Conservation (phyloP, 64 coral and sea anemone genomes). For the Pocillopora damicornis region DNA sequence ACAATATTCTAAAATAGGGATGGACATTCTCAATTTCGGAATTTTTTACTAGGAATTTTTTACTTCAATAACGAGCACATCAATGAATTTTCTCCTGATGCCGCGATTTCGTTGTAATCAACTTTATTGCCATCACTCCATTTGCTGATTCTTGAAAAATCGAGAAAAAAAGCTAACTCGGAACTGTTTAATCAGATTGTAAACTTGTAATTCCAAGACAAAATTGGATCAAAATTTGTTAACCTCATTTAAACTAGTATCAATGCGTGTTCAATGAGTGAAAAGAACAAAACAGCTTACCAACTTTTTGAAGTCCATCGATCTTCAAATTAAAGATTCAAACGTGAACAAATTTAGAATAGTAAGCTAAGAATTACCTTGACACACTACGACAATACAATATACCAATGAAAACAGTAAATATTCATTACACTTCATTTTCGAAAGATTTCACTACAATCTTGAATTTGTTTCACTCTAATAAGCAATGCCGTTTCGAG, state of each 20-base stretch:
- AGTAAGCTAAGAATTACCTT: conserved; percentile 11
- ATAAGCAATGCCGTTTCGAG: too few species aligned
- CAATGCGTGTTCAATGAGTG: background rate
- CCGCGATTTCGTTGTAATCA: background rate
- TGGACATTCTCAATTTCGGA: background rate
- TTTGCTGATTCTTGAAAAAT: background rate
- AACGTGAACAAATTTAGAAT: conserved; percentile 8
- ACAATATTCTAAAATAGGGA: too few species aligned
- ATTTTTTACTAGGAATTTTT: background rate
- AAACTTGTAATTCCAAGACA: conserved; percentile 11
- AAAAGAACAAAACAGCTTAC: background rate
- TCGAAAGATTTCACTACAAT: background rate
- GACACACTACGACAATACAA: conserved; percentile 6
- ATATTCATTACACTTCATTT: too few species aligned
- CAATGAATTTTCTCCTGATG: background rate
- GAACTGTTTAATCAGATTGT: background rate
- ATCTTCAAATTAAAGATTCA: background rate
- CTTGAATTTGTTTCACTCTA: too few species aligned
- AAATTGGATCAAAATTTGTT: background rate
- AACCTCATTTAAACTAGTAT: background rate
- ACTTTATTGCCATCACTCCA: background rate
- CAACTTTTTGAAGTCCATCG: background rate
- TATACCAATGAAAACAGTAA: background rate
- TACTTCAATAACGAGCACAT: too few species aligned
- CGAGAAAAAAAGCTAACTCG: background rate